A percentile compares a stretch with the other conserved stretches of the same genome.
These are phyloP conservation scores for Dissostichus mawsoni DNA, from an alignment of 2,113 vertebrate genomes.

Conservation along the genomic window DNA sequence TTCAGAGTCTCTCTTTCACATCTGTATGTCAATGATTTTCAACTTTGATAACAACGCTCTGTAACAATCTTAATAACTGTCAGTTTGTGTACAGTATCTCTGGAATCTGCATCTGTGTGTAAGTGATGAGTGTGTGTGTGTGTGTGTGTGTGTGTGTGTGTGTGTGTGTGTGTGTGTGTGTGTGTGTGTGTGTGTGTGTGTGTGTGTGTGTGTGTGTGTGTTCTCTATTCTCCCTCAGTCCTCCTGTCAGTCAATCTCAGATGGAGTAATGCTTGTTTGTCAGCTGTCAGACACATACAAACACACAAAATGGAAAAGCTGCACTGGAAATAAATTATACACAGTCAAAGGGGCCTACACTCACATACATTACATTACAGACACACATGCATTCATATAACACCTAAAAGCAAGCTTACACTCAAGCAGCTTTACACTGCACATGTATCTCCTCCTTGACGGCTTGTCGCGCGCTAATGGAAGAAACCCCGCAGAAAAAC, in stretches of 20 bases:
- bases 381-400: conserved; percentile 14
- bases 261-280: conserved; percentile 55
- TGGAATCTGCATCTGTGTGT: not conserved
- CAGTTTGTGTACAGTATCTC: conserved; percentile 26
- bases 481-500: conserved; percentile 52
- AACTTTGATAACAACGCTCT: conserved; percentile 30
- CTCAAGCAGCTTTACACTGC: conserved; percentile 24
- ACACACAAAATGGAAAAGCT: conserved; percentile 6
- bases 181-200: no score
- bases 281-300: conserved; percentile 48
- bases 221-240: conserved; percentile 40
- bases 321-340: not conserved
- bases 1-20: not conserved
- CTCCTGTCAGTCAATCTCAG: conserved; percentile 59
- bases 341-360: conserved; percentile 11
- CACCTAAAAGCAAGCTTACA: not conserved
- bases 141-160: not conserved
- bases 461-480: conserved; percentile 42
- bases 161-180: no score
- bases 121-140: not conserved
- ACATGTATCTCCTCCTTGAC: conserved; percentile 7
- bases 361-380: conserved; percentile 21
- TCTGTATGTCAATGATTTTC: conserved; percentile 47
- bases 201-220: not conserved
- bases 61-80: conserved; percentile 20